phyloP scores from a whole-genome alignment of 2,888 invertebrate species.

The Caprella mutica region DNA sequence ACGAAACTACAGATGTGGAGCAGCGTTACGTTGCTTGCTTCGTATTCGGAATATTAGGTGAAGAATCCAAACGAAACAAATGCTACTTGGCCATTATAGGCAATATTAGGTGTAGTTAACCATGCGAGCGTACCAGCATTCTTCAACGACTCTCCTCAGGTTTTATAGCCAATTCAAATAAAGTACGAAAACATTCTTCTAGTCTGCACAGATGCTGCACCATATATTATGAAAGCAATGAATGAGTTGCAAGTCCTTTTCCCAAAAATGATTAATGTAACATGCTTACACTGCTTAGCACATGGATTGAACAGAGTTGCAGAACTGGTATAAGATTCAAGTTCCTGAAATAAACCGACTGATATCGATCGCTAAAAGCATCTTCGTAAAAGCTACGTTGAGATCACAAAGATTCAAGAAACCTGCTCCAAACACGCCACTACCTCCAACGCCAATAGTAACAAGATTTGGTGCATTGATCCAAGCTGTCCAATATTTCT shows the following conservation, averaged over 20 bases:
- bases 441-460: neutral
- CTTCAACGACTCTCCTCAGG: neutral
- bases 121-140: neutral
- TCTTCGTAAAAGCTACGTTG: neutral
- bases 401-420: neutral
- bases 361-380: neutral
- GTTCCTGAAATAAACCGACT: neutral
- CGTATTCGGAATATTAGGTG: conserved; percentile 1
- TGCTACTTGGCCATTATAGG: conserved; percentile 3
- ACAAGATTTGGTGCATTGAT: neutral
- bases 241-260: conserved; percentile 2
- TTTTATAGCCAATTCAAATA: neutral
- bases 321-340: too few relatives aligned
- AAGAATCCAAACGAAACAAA: conserved; percentile 4
- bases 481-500: neutral
- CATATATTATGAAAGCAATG: conserved; percentile 4
- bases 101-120: neutral
- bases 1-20: neutral
- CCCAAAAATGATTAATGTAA: too few relatives aligned
- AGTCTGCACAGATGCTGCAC: conserved; percentile 8
- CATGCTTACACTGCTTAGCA: too few relatives aligned
- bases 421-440: neutral
- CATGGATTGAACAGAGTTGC: too few relatives aligned
- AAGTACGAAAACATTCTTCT: neutral
- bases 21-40: conserved; percentile 1